These are phyloP conservation scores for Notarius lentiginosus DNA, from an alignment of 2,113 vertebrate species.

Conservation along the genomic window DNA sequence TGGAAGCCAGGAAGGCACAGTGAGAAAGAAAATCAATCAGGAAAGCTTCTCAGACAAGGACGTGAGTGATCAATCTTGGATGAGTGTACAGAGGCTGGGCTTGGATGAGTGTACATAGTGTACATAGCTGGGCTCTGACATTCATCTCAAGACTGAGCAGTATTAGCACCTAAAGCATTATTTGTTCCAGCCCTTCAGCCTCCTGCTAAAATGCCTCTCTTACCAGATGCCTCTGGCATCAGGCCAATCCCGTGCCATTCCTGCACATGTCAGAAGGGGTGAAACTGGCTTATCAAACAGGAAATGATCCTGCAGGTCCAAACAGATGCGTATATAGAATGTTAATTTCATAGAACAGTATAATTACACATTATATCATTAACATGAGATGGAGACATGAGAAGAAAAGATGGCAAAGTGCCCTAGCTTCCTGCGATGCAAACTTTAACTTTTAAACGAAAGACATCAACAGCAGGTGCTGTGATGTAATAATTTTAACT, in stretches of 20 bases:
- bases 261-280: conserved; percentile 74
- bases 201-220: conserved; percentile 41
- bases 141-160: conserved; percentile 28
- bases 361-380: neutral
- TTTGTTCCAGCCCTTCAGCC: neutral
- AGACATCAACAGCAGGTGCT: neutral
- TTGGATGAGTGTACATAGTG: too few relatives aligned
- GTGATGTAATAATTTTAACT: neutral
- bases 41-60: conserved; percentile 35
- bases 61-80: conserved; percentile 58
- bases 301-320: conserved; percentile 72
- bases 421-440: neutral
- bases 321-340: conserved; percentile 5
- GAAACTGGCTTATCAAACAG: conserved; percentile 78
- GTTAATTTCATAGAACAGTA: neutral
- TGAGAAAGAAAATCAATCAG: conserved; percentile 59
- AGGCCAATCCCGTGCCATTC: conserved; percentile 78
- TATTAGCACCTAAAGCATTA: conserved; percentile 45
- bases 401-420: neutral
- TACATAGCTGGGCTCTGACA: conserved; percentile 52
- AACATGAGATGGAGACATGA: neutral
- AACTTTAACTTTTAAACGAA: neutral
- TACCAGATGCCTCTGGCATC: conserved; percentile 77
- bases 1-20: conserved; percentile 2
- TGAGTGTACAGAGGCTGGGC: neutral